These are phyloP conservation scores for Gastrophysa polygoni DNA, from an alignment of 2,888 invertebrate species.

Conservation along the genomic window DNA sequence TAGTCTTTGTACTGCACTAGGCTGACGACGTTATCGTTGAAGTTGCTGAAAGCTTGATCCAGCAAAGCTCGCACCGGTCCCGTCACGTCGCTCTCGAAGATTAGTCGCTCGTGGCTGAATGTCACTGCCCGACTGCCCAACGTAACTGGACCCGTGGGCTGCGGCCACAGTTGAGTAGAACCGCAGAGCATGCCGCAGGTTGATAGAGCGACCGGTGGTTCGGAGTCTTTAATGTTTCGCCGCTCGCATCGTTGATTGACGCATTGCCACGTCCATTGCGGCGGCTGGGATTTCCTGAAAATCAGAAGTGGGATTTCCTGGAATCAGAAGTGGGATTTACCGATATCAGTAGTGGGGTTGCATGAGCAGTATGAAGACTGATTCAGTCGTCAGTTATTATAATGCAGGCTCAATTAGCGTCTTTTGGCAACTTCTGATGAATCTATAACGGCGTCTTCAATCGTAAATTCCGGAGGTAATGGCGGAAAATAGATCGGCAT, in stretches of 20 bases:
- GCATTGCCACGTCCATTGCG: conserved; percentile 81
- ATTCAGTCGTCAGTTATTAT: no score
- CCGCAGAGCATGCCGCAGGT: conserved; percentile 83
- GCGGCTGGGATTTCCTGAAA: conserved; percentile 62
- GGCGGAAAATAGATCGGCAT: conserved; percentile 9
- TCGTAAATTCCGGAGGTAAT: no score
- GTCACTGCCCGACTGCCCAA: conserved; percentile 70
- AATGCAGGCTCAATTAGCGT: background rate
- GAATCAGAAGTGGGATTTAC: no score
- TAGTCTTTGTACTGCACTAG: conserved; percentile 44
- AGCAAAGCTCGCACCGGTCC: conserved; percentile 60
- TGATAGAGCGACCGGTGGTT: conserved; percentile 62
- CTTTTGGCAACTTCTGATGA: no score
- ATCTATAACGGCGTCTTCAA: no score
- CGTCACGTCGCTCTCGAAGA: conserved; percentile 57
- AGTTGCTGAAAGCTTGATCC: conserved; percentile 61
- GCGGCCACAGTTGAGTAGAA: conserved; percentile 77
- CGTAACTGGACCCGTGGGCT: conserved; percentile 74
- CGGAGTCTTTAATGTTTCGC: conserved; percentile 54
- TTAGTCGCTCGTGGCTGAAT: conserved; percentile 63
- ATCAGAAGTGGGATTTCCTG: conserved; percentile 22
- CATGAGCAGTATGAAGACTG: no score
- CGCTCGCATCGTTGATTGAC: conserved; percentile 73
- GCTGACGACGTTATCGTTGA: conserved; percentile 55
- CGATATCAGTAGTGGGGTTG: no score